A percentile compares a stretch with the other conserved stretches of the same genome.
These are phyloP conservation scores for Caenorhabditis briggsae DNA, from an alignment of 1,140 invertebrate species.

Conservation along the genomic window DNA sequence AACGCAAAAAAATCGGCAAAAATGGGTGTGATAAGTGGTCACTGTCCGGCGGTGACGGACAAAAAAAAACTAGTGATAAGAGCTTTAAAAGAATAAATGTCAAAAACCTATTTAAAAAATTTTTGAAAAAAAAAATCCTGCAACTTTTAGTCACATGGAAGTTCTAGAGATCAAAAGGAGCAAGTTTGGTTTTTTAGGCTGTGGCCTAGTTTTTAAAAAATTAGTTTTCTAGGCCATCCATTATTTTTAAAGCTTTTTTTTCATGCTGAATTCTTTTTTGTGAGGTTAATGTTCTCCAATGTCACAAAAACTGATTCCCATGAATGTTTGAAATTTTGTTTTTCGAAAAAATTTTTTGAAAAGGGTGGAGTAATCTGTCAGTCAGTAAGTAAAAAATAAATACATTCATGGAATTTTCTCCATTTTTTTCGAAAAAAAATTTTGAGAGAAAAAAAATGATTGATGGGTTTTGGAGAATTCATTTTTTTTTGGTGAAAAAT, in stretches of 20 bases:
- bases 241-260: no score
- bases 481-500: not conserved
- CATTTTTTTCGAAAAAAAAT: no score
- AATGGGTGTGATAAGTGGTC: slow-evolving; percentile 46
- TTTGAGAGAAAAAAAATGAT: not conserved
- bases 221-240: no score
- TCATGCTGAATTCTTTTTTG: no score
- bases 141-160: not conserved
- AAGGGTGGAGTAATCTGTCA: not conserved
- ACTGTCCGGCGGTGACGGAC: not conserved
- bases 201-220: no score
- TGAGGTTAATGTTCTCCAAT: no score
- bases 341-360: not conserved
- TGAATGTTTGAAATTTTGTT: not conserved
- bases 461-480: not conserved
- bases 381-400: not conserved
- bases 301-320: not conserved
- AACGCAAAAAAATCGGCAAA: not conserved
- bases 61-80: slow-evolving; percentile 8
- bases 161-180: no score
- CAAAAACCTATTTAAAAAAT: not conserved
- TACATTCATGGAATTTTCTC: slow-evolving; percentile 14
- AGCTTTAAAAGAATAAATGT: not conserved
- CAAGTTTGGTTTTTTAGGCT: not conserved
- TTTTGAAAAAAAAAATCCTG: not conserved